Conservation (phyloP, 2,888 invertebrate species). For the Cephus spinipes region DNA sequence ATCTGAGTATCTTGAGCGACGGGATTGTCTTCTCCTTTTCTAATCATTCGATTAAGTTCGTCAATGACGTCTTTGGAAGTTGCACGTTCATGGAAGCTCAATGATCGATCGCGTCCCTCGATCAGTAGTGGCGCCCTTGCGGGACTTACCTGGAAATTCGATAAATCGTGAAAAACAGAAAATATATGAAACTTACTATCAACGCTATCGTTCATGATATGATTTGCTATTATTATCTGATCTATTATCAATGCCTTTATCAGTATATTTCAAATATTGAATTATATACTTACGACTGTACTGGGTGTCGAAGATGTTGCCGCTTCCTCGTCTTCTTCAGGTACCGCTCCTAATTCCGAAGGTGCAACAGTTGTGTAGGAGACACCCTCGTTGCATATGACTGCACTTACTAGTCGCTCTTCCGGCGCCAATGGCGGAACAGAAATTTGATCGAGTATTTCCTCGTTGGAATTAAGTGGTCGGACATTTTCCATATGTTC, state of each 20-base stretch:
- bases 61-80: conserved; percentile 83
- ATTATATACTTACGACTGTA: conserved; percentile 72
- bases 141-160: conserved; percentile 52
- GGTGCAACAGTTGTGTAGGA: conserved; percentile 52
- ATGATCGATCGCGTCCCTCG: conserved; percentile 67
- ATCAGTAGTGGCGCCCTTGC: conserved; percentile 55
- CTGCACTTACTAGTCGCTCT: conserved; percentile 51
- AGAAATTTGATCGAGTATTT: conserved; percentile 58
- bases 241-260: too few species aligned
- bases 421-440: conserved; percentile 67
- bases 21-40: conserved; percentile 69
- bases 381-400: conserved; percentile 48
- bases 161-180: background rate
- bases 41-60: conserved; percentile 76
- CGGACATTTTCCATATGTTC: conserved; percentile 35
- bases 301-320: conserved; percentile 78
- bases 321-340: conserved; percentile 74
- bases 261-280: too few species aligned
- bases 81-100: conserved; percentile 80
- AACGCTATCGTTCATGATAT: too few species aligned
- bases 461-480: conserved; percentile 44
- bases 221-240: too few species aligned
- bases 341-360: conserved; percentile 71
- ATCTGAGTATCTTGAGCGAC: conserved; percentile 50
- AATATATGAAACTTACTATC: too few species aligned